Conservation (phyloP, 2,113 vertebrate species). For the Grammomys dolichurus region DNA sequence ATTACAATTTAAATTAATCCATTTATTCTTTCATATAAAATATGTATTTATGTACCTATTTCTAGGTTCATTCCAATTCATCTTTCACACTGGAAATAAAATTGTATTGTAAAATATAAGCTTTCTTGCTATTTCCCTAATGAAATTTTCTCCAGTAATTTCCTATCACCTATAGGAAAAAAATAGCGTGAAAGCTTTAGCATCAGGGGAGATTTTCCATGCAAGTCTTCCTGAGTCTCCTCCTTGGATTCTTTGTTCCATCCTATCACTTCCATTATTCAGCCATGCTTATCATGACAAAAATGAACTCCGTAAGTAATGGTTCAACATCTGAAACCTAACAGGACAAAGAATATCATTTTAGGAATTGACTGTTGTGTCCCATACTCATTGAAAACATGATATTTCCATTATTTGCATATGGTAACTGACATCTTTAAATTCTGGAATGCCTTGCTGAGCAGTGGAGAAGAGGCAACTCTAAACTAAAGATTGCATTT, state of each 20-base stretch:
- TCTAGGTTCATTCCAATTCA: constrained; percentile 54
- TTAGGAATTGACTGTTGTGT: neutral
- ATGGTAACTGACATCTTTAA: constrained; percentile 36
- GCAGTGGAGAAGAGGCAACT: constrained; percentile 28
- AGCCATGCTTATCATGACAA: neutral
- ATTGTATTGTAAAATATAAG: constrained; percentile 34
- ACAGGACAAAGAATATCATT: neutral
- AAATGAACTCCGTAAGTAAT: neutral
- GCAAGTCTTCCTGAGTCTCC: neutral
- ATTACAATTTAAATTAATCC: constrained; percentile 63
- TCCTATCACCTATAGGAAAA: neutral
- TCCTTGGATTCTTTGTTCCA: neutral
- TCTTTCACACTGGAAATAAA: constrained; percentile 35
- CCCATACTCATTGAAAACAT: neutral
- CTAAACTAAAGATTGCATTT: constrained; percentile 75
- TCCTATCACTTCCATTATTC: neutral
- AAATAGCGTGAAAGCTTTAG: neutral
- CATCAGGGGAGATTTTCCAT: neutral
- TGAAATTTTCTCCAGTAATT: constrained; percentile 48
- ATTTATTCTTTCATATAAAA: constrained; percentile 65
- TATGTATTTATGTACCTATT: constrained; percentile 41
- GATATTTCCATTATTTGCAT: constrained; percentile 29
- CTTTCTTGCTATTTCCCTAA: neutral
- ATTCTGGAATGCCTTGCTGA: constrained; percentile 51
- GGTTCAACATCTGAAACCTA: neutral